These are phyloP conservation scores for Lepidochitona cinerea DNA, from an alignment of 2,888 invertebrate species.

Conservation along the genomic window DNA sequence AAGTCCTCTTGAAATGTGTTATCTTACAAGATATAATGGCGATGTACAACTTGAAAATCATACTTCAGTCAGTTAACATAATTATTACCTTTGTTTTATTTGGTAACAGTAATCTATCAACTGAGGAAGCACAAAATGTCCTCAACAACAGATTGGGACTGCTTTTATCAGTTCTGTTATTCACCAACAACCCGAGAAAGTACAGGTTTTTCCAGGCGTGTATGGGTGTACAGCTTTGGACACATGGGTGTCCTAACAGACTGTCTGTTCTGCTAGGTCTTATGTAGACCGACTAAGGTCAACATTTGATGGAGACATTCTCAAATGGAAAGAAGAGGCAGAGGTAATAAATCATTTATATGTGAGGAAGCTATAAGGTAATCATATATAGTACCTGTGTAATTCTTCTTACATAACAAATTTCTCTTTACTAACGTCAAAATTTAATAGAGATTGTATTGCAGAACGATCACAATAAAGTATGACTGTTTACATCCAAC, in stretches of 20 bases:
- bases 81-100: neutral
- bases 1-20: neutral
- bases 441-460: too few relatives aligned
- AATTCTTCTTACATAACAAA: too few relatives aligned
- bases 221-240: neutral
- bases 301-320: neutral
- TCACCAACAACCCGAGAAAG: neutral
- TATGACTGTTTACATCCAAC: too few relatives aligned
- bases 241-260: neutral
- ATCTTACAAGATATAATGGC: neutral
- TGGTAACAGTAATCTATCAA: neutral
- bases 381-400: too few relatives aligned
- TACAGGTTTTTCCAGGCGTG: neutral
- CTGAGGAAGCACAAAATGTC: neutral
- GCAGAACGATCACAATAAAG: too few relatives aligned
- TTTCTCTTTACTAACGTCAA: too few relatives aligned
- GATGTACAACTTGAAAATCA: neutral
- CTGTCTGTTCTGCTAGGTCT: neutral
- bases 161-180: neutral
- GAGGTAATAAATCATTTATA: neutral
- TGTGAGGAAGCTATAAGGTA: neutral
- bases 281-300: neutral
- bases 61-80: neutral
- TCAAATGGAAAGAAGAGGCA: neutral
- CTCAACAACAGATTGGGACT: neutral